These are phyloP conservation scores for Aphidius ervi DNA, from an alignment of 1,140 invertebrate genomes.

Conservation along the genomic window DNA sequence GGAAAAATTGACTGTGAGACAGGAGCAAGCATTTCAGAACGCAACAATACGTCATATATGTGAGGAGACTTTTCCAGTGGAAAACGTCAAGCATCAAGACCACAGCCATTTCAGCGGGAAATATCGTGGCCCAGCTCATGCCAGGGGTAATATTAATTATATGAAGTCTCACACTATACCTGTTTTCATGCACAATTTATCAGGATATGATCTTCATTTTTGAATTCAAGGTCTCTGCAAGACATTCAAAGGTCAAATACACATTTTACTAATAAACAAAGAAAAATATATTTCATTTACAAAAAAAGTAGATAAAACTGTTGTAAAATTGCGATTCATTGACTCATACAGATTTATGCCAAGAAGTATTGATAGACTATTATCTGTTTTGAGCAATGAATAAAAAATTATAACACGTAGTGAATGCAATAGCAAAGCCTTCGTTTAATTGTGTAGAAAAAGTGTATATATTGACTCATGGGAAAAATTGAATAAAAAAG, in stretches of 20 bases:
- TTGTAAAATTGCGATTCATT: too few species aligned
- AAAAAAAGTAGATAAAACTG: too few species aligned
- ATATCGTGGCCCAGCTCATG: constrained; percentile 1
- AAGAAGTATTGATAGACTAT: too few species aligned
- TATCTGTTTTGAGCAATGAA: too few species aligned
- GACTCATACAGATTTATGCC: too few species aligned
- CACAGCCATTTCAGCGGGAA: constrained; percentile 28
- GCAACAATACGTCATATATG: constrained; percentile 1
- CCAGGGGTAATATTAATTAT: constrained; percentile 22
- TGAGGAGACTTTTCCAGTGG: neutral
- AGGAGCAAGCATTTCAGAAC: neutral
- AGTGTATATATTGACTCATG: too few species aligned
- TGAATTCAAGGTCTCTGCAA: neutral
- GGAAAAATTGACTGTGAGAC: neutral
- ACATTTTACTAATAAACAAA: neutral
- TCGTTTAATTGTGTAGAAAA: too few species aligned
- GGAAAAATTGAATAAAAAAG: too few species aligned
- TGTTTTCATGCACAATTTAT: constrained; percentile 13
- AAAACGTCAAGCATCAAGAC: constrained; percentile 18
- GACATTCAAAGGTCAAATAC: neutral
- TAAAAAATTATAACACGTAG: too few species aligned
- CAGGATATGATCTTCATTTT: constrained; percentile 15
- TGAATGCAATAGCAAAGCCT: too few species aligned
- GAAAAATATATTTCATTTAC: too few species aligned
- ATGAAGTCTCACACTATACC: neutral